Conservation (phyloP, 2,888 invertebrate genomes). For the Mimumesa dahlbomi region DNA sequence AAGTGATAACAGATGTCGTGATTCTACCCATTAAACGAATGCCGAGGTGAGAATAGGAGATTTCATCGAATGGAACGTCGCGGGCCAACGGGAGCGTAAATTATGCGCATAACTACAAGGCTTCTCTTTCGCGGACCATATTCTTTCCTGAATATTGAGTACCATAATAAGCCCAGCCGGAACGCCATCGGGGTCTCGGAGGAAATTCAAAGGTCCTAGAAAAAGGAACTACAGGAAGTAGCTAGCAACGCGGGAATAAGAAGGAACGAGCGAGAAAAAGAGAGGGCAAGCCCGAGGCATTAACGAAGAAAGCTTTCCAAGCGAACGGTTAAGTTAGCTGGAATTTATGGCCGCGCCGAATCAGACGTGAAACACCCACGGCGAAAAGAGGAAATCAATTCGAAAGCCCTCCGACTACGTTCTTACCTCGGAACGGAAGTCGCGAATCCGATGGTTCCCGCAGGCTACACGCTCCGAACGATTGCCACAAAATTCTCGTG, state of each 20-base stretch:
- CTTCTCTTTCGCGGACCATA: slow-evolving; percentile 32
- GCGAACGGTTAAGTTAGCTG: slow-evolving; percentile 62
- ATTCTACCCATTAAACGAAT: slow-evolving; percentile 5
- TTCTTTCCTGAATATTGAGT: slow-evolving; percentile 53
- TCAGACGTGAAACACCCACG: slow-evolving; percentile 65
- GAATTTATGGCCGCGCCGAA: slow-evolving; percentile 64
- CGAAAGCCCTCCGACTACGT: slow-evolving; percentile 39
- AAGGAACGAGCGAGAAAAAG: not conserved
- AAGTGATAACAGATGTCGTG: not conserved
- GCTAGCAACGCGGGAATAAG: slow-evolving; percentile 12
- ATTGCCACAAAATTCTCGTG: slow-evolving; percentile 1
- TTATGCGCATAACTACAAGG: slow-evolving; percentile 46
- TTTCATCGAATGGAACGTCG: slow-evolving; percentile 14
- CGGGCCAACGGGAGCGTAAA: slow-evolving; percentile 15
- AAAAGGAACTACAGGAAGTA: slow-evolving; percentile 23
- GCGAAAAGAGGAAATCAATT: slow-evolving; percentile 64
- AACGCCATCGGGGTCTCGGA: slow-evolving; percentile 5
- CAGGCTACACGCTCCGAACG: slow-evolving; percentile 8
- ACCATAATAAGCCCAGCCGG: slow-evolving; percentile 33
- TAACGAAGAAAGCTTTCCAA: slow-evolving; percentile 68
- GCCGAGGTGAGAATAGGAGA: not conserved
- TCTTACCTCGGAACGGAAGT: slow-evolving; percentile 49
- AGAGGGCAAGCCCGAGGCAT: slow-evolving; percentile 44
- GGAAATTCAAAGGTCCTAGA: slow-evolving; percentile 36
- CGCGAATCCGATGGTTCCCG: slow-evolving; percentile 49